A percentile compares a stretch with the other conserved stretches of the same genome.
Conservation (phyloP, 2,113 vertebrate genomes). For the Puntigrus tetrazona region DNA sequence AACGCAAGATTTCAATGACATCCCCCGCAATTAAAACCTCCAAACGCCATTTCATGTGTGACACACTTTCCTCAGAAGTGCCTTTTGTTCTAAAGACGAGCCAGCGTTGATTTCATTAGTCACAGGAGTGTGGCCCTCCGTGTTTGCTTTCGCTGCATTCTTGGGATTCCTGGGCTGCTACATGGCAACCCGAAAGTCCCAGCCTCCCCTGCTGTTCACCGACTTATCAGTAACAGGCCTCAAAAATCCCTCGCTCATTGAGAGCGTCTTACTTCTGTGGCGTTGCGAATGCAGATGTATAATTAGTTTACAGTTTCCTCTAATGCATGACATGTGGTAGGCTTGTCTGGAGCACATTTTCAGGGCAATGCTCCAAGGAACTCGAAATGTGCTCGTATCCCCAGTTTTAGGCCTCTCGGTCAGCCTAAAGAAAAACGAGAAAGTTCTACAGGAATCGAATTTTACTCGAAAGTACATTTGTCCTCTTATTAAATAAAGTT, state of each 20-base stretch:
- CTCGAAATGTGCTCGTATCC: background rate
- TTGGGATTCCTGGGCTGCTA: constrained; percentile 68
- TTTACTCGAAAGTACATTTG: background rate
- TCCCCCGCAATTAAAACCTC: background rate
- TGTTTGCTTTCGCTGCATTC: constrained; percentile 80
- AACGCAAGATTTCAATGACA: background rate
- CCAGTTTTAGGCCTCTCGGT: background rate
- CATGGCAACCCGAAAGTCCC: constrained; percentile 38
- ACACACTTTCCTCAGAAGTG: constrained; percentile 36
- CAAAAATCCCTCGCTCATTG: constrained; percentile 18
- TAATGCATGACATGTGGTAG: constrained; percentile 65
- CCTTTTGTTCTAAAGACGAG: constrained; percentile 59
- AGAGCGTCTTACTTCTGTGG: constrained; percentile 22
- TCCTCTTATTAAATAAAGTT: constrained; percentile 6
- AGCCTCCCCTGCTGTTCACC: constrained; percentile 46
- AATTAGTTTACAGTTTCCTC: constrained; percentile 71
- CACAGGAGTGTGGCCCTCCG: constrained; percentile 69
- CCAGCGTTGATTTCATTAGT: constrained; percentile 76
- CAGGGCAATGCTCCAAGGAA: constrained; percentile 36
- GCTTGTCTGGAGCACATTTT: constrained; percentile 53
- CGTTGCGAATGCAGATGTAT: constrained; percentile 66
- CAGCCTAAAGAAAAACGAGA: background rate
- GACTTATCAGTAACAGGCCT: constrained; percentile 60
- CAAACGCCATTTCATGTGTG: background rate
- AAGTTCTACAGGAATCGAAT: background rate